phyloP scores from a whole-genome alignment of 2,113 vertebrate species.

The Ardeotis arabs region DNA sequence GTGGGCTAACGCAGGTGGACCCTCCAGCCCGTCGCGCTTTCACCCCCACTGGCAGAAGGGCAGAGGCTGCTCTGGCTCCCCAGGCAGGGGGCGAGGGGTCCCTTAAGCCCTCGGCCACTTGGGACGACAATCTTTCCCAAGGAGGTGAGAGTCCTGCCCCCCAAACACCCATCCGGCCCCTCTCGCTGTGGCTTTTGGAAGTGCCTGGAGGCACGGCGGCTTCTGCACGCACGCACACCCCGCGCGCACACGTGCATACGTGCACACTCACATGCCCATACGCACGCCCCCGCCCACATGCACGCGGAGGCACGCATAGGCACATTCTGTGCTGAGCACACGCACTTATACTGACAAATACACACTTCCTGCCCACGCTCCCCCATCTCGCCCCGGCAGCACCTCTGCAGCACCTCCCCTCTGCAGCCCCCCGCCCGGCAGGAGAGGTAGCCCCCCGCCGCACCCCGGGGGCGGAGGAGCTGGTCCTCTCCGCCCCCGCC shows the following conservation, averaged over 20 bases:
- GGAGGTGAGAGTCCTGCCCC: too few relatives aligned
- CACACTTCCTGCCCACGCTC: neutral
- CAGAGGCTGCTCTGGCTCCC: neutral
- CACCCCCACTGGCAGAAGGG: neutral
- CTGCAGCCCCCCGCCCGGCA: neutral
- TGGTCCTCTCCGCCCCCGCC: neutral
- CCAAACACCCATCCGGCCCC: neutral
- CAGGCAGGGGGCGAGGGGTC: neutral
- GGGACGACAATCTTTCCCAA: neutral
- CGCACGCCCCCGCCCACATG: too few relatives aligned
- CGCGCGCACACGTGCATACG: neutral
- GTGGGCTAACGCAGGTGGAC: neutral
- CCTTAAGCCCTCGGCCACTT: too few relatives aligned
- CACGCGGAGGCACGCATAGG: too few relatives aligned
- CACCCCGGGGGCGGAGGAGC: neutral
- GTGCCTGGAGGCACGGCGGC: too few relatives aligned
- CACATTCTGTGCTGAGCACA: too few relatives aligned
- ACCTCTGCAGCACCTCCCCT: too few relatives aligned
- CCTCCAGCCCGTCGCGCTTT: neutral
- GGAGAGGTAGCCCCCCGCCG: neutral
- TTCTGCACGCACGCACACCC: accelerated
- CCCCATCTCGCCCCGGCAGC: neutral
- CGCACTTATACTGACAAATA: too few relatives aligned
- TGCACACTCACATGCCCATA: neutral
- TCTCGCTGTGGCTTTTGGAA: accelerated